Evolutionary conservation across 2,113 vertebrate genomes (phyloP), one percentile per base, ranked within the genome.

Genomic region (Cacatua alba): DNA sequence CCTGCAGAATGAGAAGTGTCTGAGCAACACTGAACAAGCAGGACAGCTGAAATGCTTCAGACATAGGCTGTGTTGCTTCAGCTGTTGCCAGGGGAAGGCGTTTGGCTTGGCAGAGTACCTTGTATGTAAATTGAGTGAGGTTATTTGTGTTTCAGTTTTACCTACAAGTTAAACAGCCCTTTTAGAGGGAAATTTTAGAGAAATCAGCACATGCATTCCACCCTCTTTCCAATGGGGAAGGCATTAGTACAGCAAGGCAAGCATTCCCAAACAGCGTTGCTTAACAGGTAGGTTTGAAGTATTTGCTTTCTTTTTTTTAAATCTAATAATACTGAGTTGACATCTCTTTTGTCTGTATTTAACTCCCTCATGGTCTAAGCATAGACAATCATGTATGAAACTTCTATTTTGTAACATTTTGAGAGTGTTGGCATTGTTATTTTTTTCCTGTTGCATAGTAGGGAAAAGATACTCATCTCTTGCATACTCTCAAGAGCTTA

Each of bases 191-290:
- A 78, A 69, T 64, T 60, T 60, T 55, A 82, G 52, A 44, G 68
- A 79, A 91, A 94, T 71, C 69, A 63, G 52, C 48, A 52, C 44
- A n/a, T 25, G 29, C 39, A 19, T 96, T 92, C 44, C 52, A 89
- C 48, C 14, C 23, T 64, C 17, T 63, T 95, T 87, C 87, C 41
- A 48, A 17, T 13, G 44, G 86, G 26, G 17, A 90, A 59, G 25
- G 44, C 86, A 85, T 71, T 76, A 94, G 55, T 67, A 94, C 72
- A 93, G 44, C 75, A 88, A 93, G 60, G 46, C 70, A 72, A 94
- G 28, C 35, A 24, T 94, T 93, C 57, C 74, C 52, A 76, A 87
- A 65, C 10, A 41, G 16, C 43, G 20, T 25, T 76, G 39, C 59
- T 91, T 79, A 82, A 57, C 69, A 82, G 78, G 18, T 9, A 70